Evolutionary conservation across 2,113 vertebrate genomes (phyloP).

Genomic region (Rhabdornis inornatus): DNA sequence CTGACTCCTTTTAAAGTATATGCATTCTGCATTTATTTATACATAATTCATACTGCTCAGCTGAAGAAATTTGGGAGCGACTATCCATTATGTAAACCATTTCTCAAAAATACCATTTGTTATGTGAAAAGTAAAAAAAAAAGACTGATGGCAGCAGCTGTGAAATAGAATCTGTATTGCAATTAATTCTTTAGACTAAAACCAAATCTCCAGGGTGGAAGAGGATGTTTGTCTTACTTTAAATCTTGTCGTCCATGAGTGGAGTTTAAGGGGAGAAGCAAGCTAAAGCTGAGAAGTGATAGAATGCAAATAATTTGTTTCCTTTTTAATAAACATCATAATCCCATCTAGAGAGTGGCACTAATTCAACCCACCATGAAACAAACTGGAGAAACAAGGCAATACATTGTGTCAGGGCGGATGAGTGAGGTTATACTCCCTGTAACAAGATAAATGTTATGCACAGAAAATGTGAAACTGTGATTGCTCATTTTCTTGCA

Average conservation of each 20-base stretch:
- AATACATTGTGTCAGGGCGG: neutral
- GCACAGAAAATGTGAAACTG: neutral
- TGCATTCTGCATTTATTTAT: neutral
- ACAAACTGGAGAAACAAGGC: neutral
- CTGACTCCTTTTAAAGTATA: neutral
- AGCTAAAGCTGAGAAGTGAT: neutral
- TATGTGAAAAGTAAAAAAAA: neutral
- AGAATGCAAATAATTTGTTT: neutral
- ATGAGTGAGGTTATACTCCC: neutral
- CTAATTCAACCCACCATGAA: neutral
- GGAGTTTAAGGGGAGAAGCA: neutral
- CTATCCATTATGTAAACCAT: neutral
- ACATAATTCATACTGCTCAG: neutral
- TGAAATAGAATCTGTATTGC: neutral
- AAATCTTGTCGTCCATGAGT: neutral
- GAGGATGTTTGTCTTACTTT: neutral
- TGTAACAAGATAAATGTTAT: neutral
- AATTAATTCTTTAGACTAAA: conserved; percentile 9
- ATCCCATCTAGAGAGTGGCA: neutral
- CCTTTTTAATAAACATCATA: neutral
- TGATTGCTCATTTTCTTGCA: neutral
- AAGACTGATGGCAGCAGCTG: neutral
- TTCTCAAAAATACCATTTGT: neutral
- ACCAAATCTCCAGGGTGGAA: neutral
- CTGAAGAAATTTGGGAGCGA: neutral